Base-by-base conservation (phyloP, 1,140 invertebrate species). In the Dreissena polymorpha region DNA sequence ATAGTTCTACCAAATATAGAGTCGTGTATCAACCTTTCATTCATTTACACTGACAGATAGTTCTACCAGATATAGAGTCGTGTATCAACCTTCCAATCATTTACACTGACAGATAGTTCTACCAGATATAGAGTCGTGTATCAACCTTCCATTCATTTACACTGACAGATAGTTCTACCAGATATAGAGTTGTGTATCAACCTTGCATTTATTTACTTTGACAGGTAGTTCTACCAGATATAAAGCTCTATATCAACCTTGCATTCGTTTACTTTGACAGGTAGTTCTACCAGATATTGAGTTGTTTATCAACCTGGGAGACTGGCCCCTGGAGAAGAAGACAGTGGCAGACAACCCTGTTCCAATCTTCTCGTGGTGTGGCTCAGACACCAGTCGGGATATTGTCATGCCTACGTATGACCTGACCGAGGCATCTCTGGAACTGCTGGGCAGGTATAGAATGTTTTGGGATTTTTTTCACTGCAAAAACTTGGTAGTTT, bases 331-430 rank as follows among this genome's bases (percentile, higher is more conserved):
- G 16, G 92, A 92, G 60, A 89, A 92, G 50, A 91, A 86, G 78
- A 77, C 88, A 53, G 94, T 83, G 2, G 79, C 55, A 95, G 85
- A 92, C 18, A 91, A 93, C 60, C 89, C 89, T 18, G 27, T 93
- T 86, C 97, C 98, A n/a, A 95, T 99, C 75, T 97, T 99, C 91
- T 98, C 97, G 53, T 99, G 98, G 98, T 99, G 98, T 94, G 97
- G 97, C 0, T 98, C 97, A 85, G 93, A 95, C 71, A 95, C 96
- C 84, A 95, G 96, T 7, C 93, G 94, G 87, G 98, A 99, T 93
- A 98, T 99, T 92, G 94, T 98, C 71, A 95, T 99, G 94, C 98
- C 98, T 14, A 99, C 98, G 1, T 99, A 99, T 94, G 97, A 99
- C 91, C 94, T 99, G 49, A 98, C 97, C 5, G 96, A 98, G 94